These are phyloP conservation scores for Campylomormyrus numenius DNA, from an alignment of 2,113 vertebrate species.

Conservation along the genomic window DNA sequence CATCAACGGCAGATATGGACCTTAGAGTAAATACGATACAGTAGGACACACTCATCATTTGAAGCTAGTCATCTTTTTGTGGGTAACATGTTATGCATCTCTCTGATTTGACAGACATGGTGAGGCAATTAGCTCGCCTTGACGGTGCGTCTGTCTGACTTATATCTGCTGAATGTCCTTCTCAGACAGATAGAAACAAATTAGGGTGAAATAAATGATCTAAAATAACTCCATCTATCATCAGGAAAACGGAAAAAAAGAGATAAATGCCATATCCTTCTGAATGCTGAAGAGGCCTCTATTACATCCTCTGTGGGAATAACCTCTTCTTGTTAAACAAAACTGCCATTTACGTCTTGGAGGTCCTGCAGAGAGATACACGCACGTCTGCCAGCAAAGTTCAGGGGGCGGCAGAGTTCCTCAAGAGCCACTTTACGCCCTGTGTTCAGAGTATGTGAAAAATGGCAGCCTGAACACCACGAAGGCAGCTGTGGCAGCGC, in stretches of 20 bases:
- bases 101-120: background rate
- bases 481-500: background rate
- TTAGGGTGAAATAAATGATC: background rate
- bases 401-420: background rate
- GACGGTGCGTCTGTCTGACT: background rate
- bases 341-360: conserved; percentile 7
- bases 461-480: background rate
- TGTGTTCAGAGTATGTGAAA: background rate
- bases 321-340: conserved; percentile 15
- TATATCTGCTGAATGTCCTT: background rate
- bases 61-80: background rate
- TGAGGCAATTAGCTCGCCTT: background rate
- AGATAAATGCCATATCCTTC: conserved; percentile 1
- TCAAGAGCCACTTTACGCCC: background rate
- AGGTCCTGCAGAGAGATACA: background rate
- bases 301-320: background rate
- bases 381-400: background rate
- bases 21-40: background rate
- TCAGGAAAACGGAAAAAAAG: background rate
- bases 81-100: background rate
- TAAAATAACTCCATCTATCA: background rate
- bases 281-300: background rate
- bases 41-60: background rate
- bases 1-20: background rate
- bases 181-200: background rate